Conservation (phyloP, 1,140 invertebrate species). For the Melipona quadrifasciata region DNA sequence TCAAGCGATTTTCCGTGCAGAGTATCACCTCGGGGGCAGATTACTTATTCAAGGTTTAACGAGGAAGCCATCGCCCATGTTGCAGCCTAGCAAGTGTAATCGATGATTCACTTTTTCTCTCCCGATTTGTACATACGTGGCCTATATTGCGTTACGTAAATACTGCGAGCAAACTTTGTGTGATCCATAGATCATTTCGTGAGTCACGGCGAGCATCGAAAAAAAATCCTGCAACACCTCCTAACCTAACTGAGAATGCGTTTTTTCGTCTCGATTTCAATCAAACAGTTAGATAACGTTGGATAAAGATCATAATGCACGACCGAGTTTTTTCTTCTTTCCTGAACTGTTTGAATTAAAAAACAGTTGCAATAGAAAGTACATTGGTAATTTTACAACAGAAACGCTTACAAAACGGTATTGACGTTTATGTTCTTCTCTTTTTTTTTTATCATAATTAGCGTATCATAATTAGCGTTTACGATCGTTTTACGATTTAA, state of each 20-base stretch:
- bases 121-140: conserved; percentile 17
- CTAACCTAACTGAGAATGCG: neutral
- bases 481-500: no score
- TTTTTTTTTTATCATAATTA: no score
- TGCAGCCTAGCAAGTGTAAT: conserved; percentile 66
- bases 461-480: no score
- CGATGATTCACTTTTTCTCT: conserved; percentile 63
- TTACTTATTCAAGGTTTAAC: conserved; percentile 63
- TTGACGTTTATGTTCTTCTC: no score
- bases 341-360: no score
- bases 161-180: neutral
- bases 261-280: neutral
- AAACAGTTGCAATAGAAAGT: no score
- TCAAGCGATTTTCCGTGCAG: neutral
- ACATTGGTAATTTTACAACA: no score
- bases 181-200: conserved; percentile 38
- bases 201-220: conserved; percentile 17
- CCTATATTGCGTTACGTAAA: conserved; percentile 54
- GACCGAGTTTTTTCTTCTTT: no score
- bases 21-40: conserved; percentile 42
- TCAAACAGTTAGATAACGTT: no score
- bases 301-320: no score
- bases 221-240: neutral
- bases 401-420: no score
- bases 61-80: conserved; percentile 62